These are phyloP conservation scores for Prunella strophiata DNA, from an alignment of 2,797 vertebrate species.

Conservation along the genomic window DNA sequence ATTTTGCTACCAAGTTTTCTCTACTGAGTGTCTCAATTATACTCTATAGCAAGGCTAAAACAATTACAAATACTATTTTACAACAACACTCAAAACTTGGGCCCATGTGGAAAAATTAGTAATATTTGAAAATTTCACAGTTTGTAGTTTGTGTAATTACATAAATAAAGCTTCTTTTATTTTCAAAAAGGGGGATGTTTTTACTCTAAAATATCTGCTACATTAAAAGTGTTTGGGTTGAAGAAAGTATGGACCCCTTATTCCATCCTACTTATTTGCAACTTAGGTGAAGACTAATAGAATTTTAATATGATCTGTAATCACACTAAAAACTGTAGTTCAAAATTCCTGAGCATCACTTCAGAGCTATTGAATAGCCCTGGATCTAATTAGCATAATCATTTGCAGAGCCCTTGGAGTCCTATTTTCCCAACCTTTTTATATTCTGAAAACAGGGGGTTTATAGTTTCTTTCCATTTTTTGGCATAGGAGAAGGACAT, in stretches of 20 bases:
- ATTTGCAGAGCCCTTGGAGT: slow-evolving; percentile 62
- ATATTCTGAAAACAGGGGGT: slow-evolving; percentile 61
- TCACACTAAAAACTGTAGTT: slow-evolving; percentile 72
- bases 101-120: background rate
- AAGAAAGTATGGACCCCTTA: background rate
- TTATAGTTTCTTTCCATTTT: slow-evolving; percentile 55
- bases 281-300: slow-evolving; percentile 66
- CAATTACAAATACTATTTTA: background rate
- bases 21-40: slow-evolving; percentile 64
- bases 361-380: slow-evolving; percentile 37
- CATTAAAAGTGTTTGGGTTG: background rate
- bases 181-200: background rate
- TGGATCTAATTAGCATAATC: slow-evolving; percentile 68
- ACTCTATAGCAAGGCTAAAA: background rate
- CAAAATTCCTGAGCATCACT: slow-evolving; percentile 64
- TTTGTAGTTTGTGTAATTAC: background rate
- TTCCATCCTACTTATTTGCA: background rate
- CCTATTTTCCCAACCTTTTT: slow-evolving; percentile 58
- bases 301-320: slow-evolving; percentile 76
- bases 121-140: background rate
- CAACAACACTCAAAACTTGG: background rate
- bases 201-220: background rate
- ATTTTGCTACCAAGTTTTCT: slow-evolving; percentile 75
- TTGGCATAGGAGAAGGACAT: slow-evolving; percentile 40
- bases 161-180: background rate